phyloP scores from a whole-genome alignment of 2,797 vertebrate genomes.

The Cossypha heuglini region DNA sequence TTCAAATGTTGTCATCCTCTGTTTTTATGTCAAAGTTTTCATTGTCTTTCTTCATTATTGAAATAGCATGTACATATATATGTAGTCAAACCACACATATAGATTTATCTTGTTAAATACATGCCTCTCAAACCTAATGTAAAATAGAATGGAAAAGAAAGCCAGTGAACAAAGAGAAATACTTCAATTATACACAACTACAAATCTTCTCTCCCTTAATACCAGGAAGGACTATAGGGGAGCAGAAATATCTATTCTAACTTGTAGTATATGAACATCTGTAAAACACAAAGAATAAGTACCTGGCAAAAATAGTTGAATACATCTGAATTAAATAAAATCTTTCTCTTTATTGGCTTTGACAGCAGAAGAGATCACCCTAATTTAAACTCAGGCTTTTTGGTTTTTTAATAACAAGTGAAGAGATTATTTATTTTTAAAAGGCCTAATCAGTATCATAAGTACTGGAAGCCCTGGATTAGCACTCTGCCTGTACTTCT shows the following conservation, averaged over 20 bases:
- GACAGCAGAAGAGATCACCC: background rate
- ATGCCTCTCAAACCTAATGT: background rate
- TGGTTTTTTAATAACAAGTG: background rate
- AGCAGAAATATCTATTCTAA: background rate
- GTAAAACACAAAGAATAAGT: background rate
- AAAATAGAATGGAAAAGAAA: background rate
- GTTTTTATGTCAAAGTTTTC: background rate
- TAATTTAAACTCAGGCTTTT: background rate
- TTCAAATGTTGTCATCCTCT: background rate
- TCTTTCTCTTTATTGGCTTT: background rate
- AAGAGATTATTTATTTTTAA: background rate
- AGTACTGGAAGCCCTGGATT: background rate
- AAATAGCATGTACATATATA: accelerated
- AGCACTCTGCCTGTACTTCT: background rate
- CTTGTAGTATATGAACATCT: background rate
- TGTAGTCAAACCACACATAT: background rate
- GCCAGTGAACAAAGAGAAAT: background rate
- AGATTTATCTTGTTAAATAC: background rate
- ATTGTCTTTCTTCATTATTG: background rate
- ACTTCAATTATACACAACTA: background rate
- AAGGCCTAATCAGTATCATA: background rate
- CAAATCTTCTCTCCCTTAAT: background rate
- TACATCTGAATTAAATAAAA: background rate
- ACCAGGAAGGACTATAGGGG: background rate
- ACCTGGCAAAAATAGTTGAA: background rate